phyloP scores from a whole-genome alignment of 2,888 invertebrate genomes.

The Torymus aiolomorphi region DNA sequence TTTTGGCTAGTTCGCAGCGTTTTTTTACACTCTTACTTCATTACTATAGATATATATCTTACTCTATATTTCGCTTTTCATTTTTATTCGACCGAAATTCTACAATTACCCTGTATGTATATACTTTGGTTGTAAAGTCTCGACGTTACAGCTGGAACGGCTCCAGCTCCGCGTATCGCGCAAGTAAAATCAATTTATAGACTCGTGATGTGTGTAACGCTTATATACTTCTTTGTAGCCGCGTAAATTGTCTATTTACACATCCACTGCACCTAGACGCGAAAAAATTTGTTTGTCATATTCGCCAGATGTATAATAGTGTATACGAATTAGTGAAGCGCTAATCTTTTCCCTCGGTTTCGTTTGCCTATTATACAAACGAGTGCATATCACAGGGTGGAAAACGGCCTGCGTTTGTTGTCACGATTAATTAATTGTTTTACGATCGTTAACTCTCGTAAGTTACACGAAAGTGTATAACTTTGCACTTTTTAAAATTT shows the following conservation, averaged over 20 bases:
- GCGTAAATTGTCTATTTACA: constrained; percentile 1
- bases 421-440: too few relatives aligned
- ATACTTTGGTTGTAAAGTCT: constrained; percentile 12
- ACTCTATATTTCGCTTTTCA: not conserved
- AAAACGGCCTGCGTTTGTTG: too few relatives aligned
- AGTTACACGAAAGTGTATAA: too few relatives aligned
- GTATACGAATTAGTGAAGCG: not conserved
- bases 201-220: not conserved
- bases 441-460: too few relatives aligned
- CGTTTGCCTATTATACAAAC: too few relatives aligned
- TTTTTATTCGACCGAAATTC: constrained; percentile 7
- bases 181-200: not conserved
- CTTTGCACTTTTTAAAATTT: too few relatives aligned
- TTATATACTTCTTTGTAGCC: not conserved
- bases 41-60: not conserved
- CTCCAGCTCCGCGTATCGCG: not conserved
- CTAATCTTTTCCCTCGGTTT: too few relatives aligned
- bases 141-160: not conserved
- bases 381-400: too few relatives aligned
- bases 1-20: not conserved
- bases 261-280: not conserved
- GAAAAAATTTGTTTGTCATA: not conserved
- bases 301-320: not conserved
- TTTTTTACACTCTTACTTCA: not conserved
- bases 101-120: constrained; percentile 29